Base-by-base conservation (phyloP, 2,113 vertebrate genomes). In the Entosphenus tridentatus region DNA sequence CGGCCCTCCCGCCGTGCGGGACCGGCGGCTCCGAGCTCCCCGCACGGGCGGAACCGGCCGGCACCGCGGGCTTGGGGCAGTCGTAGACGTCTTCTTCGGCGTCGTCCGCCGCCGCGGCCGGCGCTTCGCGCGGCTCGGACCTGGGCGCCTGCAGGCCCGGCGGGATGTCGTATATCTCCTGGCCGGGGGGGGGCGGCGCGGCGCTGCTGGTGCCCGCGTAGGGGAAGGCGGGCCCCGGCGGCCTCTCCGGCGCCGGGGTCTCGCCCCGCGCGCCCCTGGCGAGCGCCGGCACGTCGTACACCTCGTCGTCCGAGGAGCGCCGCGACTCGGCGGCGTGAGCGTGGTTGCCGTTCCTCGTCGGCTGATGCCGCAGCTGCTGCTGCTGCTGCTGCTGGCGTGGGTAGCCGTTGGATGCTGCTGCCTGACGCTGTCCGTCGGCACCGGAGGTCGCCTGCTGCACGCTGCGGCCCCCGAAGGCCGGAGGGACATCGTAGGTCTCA, bases 251-350 rank as follows among this genome's bases (percentile, higher is more conserved):
- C 39, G 39, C 39, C 39, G 39, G 39, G 39, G 39, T 39, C 39
- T 39, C 39, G 39, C 39, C 39, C 39, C 39, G 39, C 39, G 39
- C 6, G 39, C 39, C 39, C 39, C 39, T 39, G 39, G 82, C 80
- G 58, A 82, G 81, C 54, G 77, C 81, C 8, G 81, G 81, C 7
- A 83, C 80, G 17, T 81, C 82, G 78, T 83, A 83, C 7, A 83
- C 82, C 13, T 82, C 81, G 3, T 82, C 83, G n/a, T 67, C 70
- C 54, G 10, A 39, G 39, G 39, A 39, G 39, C 39, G 39, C 39
- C 39, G 39, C 39, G 39, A 39, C 6, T 39, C 39, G 39, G 39
- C 39, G 39, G 39, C 6, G 39, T 39, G 39, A 39, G 39, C 39
- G 39, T 39, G 39, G 39, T 39, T 39, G 39, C 39, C 39, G 39